These are phyloP conservation scores for Acanthosepion esculentum DNA, from an alignment of 2,888 invertebrate species.

Conservation along the genomic window DNA sequence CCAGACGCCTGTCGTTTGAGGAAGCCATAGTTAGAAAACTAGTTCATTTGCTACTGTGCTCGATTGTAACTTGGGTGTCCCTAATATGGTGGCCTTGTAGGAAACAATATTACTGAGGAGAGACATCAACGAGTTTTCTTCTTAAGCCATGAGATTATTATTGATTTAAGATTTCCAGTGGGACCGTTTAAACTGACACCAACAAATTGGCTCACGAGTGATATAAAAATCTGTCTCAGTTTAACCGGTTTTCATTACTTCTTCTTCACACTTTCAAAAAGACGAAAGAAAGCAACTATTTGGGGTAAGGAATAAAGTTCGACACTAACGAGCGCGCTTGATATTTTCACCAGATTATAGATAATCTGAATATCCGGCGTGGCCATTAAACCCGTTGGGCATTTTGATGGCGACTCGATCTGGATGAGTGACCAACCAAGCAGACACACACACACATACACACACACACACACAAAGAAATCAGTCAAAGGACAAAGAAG, in stretches of 20 bases:
- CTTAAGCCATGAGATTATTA: neutral
- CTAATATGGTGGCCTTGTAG: too few species aligned
- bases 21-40: too few species aligned
- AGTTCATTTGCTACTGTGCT: too few species aligned
- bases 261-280: neutral
- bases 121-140: neutral
- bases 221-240: neutral
- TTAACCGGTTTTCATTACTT: neutral
- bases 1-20: too few species aligned
- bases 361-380: neutral
- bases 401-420: neutral
- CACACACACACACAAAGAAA: too few species aligned
- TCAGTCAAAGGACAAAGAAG: neutral
- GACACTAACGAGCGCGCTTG: neutral
- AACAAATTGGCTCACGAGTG: neutral
- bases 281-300: neutral
- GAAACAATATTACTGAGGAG: too few species aligned
- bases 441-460: neutral
- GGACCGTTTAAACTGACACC: slow-evolving; percentile 18
- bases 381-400: neutral
- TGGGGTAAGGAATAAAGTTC: neutral
- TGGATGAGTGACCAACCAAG: neutral
- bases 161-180: neutral
- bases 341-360: neutral
- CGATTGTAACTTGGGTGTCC: too few species aligned